Evolutionary conservation across 2,113 vertebrate genomes (phyloP), one percentile per base, ranked within the genome.

Genomic region (Plecotus auritus): DNA sequence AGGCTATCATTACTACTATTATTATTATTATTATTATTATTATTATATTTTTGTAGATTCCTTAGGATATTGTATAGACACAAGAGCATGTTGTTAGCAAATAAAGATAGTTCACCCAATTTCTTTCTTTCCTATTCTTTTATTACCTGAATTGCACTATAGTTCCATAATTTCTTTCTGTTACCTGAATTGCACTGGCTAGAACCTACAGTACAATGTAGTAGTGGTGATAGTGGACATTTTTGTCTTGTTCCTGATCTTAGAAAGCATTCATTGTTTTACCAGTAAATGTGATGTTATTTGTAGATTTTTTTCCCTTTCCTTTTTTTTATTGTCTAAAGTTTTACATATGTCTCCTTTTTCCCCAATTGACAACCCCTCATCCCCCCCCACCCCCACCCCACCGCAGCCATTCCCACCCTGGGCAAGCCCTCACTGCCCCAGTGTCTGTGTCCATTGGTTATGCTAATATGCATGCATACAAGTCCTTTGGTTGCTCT

Each of bases 91-190:
- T 59, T 67, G 9, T 70, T n/a, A 70, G 22, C 30, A 95, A 92
- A 49, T 93, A 56, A 76, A 85, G 40, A 66, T 16, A 84, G 64
- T 78, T 90, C 88, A 69, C 9, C 26, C 81, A 30, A 74, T 76
- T 74, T 77, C 28, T 81, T 91, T 81, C 42, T 88, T 88, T 88
- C n/a, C 11, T 70, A 2, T 74, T 74, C 72, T 45, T 47, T 76
- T 74, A 17, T 32, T 76, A 47, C 45, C 16, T 11, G 73, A 76
- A 49, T 49, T 18, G 17, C 45, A 77, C 17, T n/a, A 8, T 77
- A n/a, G 74, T 49, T 32, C 20, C 45, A 77, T 76, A 18, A 32
- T 77, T 77, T 76, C 35, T 49, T 91, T 85, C 49, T 89, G 37
- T 89, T 86, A 42, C 28, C 67, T 54, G 28, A 77, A 45, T 86